Conservation (phyloP, 2,888 invertebrate species). For the Tenthredo scrophulariae region DNA sequence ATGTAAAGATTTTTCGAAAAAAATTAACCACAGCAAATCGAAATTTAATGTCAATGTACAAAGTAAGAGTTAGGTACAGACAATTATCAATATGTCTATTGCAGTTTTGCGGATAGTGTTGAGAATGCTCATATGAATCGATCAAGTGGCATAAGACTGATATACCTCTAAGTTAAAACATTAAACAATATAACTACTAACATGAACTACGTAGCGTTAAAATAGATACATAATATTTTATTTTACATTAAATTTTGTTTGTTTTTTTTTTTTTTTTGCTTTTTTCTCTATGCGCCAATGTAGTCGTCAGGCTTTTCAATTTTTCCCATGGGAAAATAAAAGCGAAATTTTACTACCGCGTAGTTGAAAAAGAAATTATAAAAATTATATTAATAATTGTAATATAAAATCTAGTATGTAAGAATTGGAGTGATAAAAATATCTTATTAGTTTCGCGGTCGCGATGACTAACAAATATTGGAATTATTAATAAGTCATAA, state of each 20-base stretch:
- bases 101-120: neutral
- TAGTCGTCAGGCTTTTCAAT: conserved; percentile 21
- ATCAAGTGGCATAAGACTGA: conserved; percentile 26
- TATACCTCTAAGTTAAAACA: conserved; percentile 38
- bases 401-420: neutral
- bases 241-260: conserved; percentile 42
- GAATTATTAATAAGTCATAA: neutral
- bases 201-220: conserved; percentile 48
- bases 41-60: neutral
- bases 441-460: neutral
- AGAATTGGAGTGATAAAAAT: neutral
- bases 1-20: neutral
- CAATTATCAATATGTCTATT: neutral
- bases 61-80: neutral
- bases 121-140: conserved; percentile 34
- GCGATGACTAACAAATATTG: neutral
- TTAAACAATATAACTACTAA: conserved; percentile 48
- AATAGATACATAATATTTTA: conserved; percentile 34
- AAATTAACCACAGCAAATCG: neutral
- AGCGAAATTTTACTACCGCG: neutral
- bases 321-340: neutral
- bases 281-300: neutral
- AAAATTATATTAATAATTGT: neutral
- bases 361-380: neutral
- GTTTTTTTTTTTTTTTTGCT: neutral